Percentiles rank a stretch among this genome's conserved stretches.
These are phyloP conservation scores for Oxycera nigricornis DNA, from an alignment of 2,888 invertebrate genomes.

Conservation along the genomic window DNA sequence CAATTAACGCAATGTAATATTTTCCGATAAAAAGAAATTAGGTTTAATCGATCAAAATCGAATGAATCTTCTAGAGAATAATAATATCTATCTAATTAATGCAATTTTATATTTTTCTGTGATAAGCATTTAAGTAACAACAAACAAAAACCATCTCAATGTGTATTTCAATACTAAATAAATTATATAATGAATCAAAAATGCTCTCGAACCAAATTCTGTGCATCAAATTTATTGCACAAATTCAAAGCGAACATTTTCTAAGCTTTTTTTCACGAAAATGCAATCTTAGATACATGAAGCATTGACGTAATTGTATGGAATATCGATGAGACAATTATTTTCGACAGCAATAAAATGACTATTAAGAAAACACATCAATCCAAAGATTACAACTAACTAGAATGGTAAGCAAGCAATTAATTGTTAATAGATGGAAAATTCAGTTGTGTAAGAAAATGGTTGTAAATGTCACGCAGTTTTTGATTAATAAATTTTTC, in stretches of 20 bases:
- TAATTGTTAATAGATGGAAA: background rate
- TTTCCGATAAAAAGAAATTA: background rate
- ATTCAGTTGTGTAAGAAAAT: background rate
- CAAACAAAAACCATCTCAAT: background rate
- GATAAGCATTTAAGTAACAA: constrained; percentile 32
- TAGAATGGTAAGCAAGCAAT: constrained; percentile 19
- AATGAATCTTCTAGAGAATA: constrained; percentile 6
- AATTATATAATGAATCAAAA: background rate
- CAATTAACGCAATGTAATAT: background rate
- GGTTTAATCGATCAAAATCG: no score
- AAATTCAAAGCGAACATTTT: constrained; percentile 10
- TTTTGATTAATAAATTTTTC: background rate
- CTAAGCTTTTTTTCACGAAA: no score
- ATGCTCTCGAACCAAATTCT: background rate
- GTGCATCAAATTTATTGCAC: constrained; percentile 11
- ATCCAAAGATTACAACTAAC: constrained; percentile 35
- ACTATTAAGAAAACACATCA: constrained; percentile 12
- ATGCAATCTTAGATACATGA: no score
- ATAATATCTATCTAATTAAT: constrained; percentile 13
- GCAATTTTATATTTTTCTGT: constrained; percentile 41
- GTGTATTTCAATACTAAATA: background rate
- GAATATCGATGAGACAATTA: background rate
- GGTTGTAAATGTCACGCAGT: constrained; percentile 38
- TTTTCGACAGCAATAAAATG: constrained; percentile 27
- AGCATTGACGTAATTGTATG: no score